Evolutionary conservation across 2,113 vertebrate species (phyloP).

Genomic region (Odobenus rosmarus): DNA sequence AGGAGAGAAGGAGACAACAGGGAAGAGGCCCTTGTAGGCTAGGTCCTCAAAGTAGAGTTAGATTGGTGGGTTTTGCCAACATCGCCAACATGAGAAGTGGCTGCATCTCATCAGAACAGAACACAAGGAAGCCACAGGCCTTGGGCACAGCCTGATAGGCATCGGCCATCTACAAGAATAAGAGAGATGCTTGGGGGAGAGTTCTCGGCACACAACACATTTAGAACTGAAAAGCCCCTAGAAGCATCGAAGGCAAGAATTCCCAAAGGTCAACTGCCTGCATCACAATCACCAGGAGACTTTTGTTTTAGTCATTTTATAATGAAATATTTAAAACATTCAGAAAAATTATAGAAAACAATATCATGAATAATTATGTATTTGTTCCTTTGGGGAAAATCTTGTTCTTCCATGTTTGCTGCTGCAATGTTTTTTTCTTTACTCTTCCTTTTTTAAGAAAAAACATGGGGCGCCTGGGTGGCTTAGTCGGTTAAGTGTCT

Average conservation of each 20-base stretch:
- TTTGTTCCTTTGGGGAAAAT: neutral
- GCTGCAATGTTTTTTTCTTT: neutral
- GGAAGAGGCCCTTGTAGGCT: neutral
- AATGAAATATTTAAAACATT: neutral
- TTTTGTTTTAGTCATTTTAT: neutral
- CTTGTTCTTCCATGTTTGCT: neutral
- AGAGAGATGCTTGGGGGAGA: neutral
- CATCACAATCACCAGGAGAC: neutral
- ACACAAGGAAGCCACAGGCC: neutral
- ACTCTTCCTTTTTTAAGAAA: neutral
- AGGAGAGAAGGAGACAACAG: neutral
- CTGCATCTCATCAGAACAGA: neutral
- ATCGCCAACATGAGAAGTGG: neutral
- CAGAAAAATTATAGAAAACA: neutral
- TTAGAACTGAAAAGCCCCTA: neutral
- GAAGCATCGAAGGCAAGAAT: neutral
- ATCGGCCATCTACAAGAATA: neutral
- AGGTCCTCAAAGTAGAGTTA: neutral
- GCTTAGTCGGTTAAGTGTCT: too few species aligned
- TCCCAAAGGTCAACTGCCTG: too few species aligned
- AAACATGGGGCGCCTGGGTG: neutral
- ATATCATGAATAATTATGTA: neutral
- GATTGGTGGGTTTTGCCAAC: neutral
- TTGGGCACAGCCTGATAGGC: neutral
- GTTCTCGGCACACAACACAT: neutral